Percentiles rank a stretch among this genome's conserved stretches.
phyloP scores from a whole-genome alignment of 2,113 vertebrate species.

The Chrysochloris asiatica region DNA sequence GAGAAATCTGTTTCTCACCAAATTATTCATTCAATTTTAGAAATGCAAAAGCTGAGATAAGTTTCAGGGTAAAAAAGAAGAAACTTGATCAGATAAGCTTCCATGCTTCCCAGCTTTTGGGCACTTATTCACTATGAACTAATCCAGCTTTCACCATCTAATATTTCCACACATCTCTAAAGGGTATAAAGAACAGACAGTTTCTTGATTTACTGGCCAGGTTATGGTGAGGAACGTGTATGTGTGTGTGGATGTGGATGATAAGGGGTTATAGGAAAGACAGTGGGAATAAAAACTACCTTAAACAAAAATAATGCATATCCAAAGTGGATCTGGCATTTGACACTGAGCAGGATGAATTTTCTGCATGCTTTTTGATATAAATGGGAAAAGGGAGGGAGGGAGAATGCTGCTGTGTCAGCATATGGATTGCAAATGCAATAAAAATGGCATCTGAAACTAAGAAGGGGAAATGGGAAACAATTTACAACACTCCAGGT shows the following conservation, averaged over 20 bases:
- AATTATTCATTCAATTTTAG: slow-evolving; percentile 66
- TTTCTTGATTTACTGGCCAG: slow-evolving; percentile 51
- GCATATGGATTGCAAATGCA: slow-evolving; percentile 55
- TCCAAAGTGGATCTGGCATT: slow-evolving; percentile 70
- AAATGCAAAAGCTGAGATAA: slow-evolving; percentile 67
- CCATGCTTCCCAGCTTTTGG: slow-evolving; percentile 40
- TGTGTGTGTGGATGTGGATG: not conserved
- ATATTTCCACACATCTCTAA: slow-evolving; percentile 23
- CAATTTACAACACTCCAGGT: not conserved
- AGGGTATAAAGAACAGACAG: slow-evolving; percentile 26
- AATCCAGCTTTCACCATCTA: slow-evolving; percentile 45
- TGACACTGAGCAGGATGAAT: slow-evolving; percentile 71
- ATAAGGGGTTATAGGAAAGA: slow-evolving; percentile 2
- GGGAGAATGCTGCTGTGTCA: slow-evolving; percentile 54
- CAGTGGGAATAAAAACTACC: slow-evolving; percentile 29
- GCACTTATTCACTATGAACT: slow-evolving; percentile 42
- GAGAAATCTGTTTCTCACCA: slow-evolving; percentile 65
- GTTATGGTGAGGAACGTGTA: not conserved
- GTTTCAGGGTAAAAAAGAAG: slow-evolving; percentile 53
- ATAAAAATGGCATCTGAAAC: slow-evolving; percentile 57
- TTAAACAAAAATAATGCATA: slow-evolving; percentile 63
- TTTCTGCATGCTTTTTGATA: slow-evolving; percentile 70
- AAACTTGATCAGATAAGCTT: slow-evolving; percentile 53
- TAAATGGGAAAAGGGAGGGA: slow-evolving; percentile 41
- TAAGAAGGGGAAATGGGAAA: not conserved